These are phyloP conservation scores for Rhagoletis zephyria DNA, from an alignment of 1,140 invertebrate genomes.

Conservation along the genomic window DNA sequence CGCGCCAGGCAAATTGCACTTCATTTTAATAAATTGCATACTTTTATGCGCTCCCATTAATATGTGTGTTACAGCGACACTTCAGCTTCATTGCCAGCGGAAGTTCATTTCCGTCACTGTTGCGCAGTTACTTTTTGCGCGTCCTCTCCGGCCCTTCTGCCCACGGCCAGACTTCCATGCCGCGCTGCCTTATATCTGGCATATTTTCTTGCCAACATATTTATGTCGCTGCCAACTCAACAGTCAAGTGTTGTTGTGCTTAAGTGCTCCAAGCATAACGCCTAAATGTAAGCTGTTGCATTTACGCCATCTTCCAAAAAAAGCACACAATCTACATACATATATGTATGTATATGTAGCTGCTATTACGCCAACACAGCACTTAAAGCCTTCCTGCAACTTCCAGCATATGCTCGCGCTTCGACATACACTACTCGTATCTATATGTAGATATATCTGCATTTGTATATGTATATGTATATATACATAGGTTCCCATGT, in stretches of 20 bases:
- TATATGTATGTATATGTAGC: neutral
- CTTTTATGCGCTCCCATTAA: slow-evolving; percentile 43
- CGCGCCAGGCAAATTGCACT: neutral
- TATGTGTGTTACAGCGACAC: slow-evolving; percentile 46
- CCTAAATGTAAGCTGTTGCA: slow-evolving; percentile 47
- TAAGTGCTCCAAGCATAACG: slow-evolving; percentile 30
- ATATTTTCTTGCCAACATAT: slow-evolving; percentile 48
- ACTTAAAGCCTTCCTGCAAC: neutral
- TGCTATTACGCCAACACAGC: neutral
- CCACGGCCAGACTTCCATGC: neutral
- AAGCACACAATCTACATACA: neutral
- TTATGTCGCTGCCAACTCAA: slow-evolving; percentile 26
- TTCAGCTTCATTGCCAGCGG: slow-evolving; percentile 48
- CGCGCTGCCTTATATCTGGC: neutral
- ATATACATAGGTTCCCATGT: neutral
- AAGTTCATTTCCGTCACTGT: slow-evolving; percentile 48
- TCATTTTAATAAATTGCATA: slow-evolving; percentile 52
- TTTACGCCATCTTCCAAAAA: neutral
- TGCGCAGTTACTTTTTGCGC: too few species aligned
- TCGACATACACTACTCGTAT: neutral
- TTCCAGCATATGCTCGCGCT: neutral
- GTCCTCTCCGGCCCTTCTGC: neutral
- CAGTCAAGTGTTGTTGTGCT: slow-evolving; percentile 7
- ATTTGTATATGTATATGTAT: neutral
- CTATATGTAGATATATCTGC: too few species aligned